A percentile compares a stretch with the other conserved stretches of the same genome.
These are phyloP conservation scores for Notocelia uddmanniana DNA, from an alignment of 2,888 invertebrate species.

Conservation along the genomic window DNA sequence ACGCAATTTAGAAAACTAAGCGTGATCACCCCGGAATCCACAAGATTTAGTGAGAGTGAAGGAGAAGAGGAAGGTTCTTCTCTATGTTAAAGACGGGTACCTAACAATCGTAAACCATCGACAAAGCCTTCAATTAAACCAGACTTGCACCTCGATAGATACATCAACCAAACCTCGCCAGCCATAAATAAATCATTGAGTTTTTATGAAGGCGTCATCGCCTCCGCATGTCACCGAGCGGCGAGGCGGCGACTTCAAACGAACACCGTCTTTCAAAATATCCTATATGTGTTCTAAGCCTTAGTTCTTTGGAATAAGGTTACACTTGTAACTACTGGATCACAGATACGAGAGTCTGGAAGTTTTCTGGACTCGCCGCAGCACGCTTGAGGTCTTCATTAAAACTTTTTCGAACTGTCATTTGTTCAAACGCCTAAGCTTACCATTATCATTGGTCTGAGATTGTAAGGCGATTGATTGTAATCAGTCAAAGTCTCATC, in stretches of 20 bases:
- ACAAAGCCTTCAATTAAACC: background rate
- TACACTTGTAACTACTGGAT: slow-evolving; percentile 9
- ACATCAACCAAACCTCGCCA: slow-evolving; percentile 55
- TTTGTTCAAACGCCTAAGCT: slow-evolving; percentile 51
- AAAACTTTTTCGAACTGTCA: slow-evolving; percentile 65
- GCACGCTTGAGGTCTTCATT: slow-evolving; percentile 76
- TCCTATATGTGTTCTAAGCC: slow-evolving; percentile 1
- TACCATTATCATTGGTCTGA: slow-evolving; percentile 37
- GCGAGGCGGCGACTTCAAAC: slow-evolving; percentile 62
- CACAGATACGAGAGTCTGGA: background rate
- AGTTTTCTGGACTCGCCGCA: slow-evolving; percentile 61
- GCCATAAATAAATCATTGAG: slow-evolving; percentile 81
- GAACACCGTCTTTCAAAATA: slow-evolving; percentile 24
- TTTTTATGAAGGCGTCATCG: slow-evolving; percentile 83
- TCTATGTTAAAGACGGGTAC: background rate
- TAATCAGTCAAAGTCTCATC: slow-evolving; percentile 42
- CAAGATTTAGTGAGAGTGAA: background rate
- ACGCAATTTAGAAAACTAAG: too few relatives aligned
- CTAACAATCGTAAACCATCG: background rate
- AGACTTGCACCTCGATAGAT: slow-evolving; percentile 51
- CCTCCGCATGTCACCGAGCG: slow-evolving; percentile 72
- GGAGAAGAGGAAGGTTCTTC: background rate
- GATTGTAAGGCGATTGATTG: too few relatives aligned
- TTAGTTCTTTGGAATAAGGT: slow-evolving; percentile 1
- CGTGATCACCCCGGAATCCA: too few relatives aligned